Evolutionary conservation across 2,888 invertebrate species (phyloP).

Genomic region (Drosophila prolongata): DNA sequence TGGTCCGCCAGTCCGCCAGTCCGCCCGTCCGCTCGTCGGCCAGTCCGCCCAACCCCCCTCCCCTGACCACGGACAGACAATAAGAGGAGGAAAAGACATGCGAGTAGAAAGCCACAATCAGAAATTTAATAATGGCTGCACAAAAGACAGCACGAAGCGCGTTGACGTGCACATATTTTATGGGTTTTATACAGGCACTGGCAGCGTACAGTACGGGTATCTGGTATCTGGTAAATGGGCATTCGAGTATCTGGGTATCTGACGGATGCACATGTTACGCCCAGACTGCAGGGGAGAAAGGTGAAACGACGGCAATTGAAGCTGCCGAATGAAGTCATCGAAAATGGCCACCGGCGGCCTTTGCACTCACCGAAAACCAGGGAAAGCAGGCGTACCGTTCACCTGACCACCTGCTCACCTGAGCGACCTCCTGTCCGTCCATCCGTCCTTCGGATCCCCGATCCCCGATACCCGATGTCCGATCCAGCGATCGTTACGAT

Average conservation of each 20-base stretch:
- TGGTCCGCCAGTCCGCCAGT: slow-evolving; percentile 30
- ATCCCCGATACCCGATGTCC: slow-evolving; percentile 46
- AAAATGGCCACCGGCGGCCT: slow-evolving; percentile 62
- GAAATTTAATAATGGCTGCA: slow-evolving; percentile 82
- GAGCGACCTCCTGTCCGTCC: slow-evolving; percentile 27
- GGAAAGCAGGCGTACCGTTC: slow-evolving; percentile 56
- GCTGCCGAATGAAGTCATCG: slow-evolving; percentile 70
- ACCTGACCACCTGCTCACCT: slow-evolving; percentile 38
- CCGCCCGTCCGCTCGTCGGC: slow-evolving; percentile 38
- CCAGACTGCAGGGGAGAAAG: slow-evolving; percentile 58
- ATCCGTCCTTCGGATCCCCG: slow-evolving; percentile 25
- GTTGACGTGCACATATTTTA: slow-evolving; percentile 82
- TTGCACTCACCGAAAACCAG: slow-evolving; percentile 16
- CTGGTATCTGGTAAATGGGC: slow-evolving; percentile 40
- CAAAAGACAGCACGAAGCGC: slow-evolving; percentile 74
- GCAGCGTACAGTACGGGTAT: slow-evolving; percentile 33
- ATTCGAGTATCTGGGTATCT: slow-evolving; percentile 54
- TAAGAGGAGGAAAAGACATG: slow-evolving; percentile 52
- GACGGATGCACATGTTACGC: slow-evolving; percentile 70
- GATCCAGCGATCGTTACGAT: slow-evolving; percentile 51
- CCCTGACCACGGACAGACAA: slow-evolving; percentile 25
- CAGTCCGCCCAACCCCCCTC: not conserved
- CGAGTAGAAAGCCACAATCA: slow-evolving; percentile 80
- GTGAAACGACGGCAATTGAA: slow-evolving; percentile 51
- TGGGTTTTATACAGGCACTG: slow-evolving; percentile 71